phyloP scores from a whole-genome alignment of 2,797 vertebrate genomes.

The Helicolenus hilgendorfi region DNA sequence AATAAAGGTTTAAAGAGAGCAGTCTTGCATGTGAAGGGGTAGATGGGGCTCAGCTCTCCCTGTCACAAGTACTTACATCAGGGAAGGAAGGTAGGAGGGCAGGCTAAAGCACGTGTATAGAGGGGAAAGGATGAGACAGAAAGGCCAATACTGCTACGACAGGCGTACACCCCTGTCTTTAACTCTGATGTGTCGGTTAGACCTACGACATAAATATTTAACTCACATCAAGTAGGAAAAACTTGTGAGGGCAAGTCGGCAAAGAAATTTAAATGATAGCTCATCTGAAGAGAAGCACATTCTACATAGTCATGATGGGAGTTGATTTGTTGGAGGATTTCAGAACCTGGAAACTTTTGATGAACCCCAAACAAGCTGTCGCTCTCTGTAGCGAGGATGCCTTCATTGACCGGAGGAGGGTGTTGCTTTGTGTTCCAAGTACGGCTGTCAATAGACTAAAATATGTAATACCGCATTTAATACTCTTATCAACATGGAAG shows the following conservation, averaged over 20 bases:
- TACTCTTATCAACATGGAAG: not conserved
- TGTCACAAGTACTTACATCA: conserved; percentile 74
- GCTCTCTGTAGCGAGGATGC: not conserved
- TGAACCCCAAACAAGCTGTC: conserved; percentile 1
- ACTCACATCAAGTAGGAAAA: not conserved
- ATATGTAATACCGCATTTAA: too few relatives aligned
- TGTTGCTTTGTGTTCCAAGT: conserved; percentile 1
- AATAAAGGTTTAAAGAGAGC: conserved; percentile 57
- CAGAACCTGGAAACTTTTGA: not conserved
- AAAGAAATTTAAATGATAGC: not conserved
- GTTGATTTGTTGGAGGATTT: conserved; percentile 3
- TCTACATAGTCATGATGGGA: not conserved
- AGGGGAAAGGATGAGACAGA: conserved; percentile 28
- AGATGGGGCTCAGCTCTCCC: conserved; percentile 64
- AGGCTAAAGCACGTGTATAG: conserved; percentile 14
- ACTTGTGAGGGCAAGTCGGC: not conserved
- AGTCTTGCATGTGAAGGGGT: conserved; percentile 68
- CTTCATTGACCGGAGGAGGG: conserved; percentile 6
- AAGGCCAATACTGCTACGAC: not conserved
- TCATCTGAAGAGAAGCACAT: not conserved
- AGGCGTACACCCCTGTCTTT: not conserved
- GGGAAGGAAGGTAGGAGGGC: conserved; percentile 26
- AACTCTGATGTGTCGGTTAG: conserved; percentile 1
- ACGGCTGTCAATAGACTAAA: too few relatives aligned
- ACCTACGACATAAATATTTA: conserved; percentile 3